Evolutionary conservation across 2,797 vertebrate genomes (phyloP).

Genomic region (Chaenodraco wilsoni): DNA sequence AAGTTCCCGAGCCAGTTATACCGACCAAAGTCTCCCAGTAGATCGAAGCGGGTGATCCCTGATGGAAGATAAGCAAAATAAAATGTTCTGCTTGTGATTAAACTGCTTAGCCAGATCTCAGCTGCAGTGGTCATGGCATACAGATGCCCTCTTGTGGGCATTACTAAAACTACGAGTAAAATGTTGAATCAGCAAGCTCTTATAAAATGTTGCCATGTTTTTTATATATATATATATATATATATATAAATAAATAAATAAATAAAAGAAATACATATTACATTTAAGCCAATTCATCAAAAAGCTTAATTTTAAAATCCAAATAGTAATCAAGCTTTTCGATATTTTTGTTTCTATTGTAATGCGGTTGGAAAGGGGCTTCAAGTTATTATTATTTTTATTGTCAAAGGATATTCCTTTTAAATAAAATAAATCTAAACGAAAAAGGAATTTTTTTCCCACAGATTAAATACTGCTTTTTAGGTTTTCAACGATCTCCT

Average conservation of each 20-base stretch:
- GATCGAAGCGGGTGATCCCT: constrained; percentile 98
- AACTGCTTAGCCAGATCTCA: neutral
- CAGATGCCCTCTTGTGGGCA: constrained; percentile 71
- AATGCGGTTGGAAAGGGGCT: no score
- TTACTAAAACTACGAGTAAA: constrained; percentile 51
- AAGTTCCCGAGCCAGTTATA: constrained; percentile 98
- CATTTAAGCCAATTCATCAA: no score
- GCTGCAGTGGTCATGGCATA: neutral
- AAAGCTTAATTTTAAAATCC: no score
- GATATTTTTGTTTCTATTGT: no score
- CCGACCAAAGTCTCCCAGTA: constrained; percentile 94
- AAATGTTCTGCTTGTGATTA: constrained; percentile 16
- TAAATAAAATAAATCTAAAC: neutral
- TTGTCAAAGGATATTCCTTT: neutral
- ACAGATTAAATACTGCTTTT: neutral
- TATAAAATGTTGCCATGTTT: no score
- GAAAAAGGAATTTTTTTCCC: neutral
- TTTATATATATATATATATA: no score
- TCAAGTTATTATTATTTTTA: no score
- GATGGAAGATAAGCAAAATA: neutral
- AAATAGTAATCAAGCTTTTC: no score
- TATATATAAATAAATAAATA: no score
- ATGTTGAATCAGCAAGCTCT: constrained; percentile 13
- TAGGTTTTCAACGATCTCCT: neutral
- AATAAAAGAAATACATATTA: no score